Conservation (phyloP, 2,113 vertebrate species). For the Cyanistes caeruleus region DNA sequence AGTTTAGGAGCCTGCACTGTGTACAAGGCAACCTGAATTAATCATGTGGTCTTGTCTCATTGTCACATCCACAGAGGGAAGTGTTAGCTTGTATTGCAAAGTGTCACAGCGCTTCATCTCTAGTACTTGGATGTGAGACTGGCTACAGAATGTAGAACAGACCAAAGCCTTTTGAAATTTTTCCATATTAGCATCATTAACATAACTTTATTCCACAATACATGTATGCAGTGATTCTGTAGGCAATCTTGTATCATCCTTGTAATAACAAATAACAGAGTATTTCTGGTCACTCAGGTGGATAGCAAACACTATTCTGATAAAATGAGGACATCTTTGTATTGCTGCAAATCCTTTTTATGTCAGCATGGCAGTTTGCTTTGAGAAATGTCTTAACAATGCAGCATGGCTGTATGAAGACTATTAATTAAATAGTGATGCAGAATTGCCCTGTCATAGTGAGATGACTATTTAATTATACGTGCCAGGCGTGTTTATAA, state of each 20-base stretch:
- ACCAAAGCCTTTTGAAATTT: not conserved
- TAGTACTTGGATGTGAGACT: not conserved
- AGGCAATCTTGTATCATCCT: not conserved
- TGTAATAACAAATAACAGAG: not conserved
- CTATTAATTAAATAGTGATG: not conserved
- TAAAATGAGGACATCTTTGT: not conserved
- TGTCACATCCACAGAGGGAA: fast-evolving
- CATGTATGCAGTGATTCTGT: not conserved
- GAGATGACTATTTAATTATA: not conserved
- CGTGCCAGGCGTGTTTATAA: not conserved
- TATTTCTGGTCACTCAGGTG: not conserved
- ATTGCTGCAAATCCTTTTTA: not conserved
- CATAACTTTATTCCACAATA: not conserved
- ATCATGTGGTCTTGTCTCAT: not conserved
- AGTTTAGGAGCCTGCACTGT: not conserved
- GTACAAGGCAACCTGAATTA: not conserved
- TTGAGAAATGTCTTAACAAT: not conserved
- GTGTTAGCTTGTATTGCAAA: not conserved
- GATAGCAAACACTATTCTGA: not conserved
- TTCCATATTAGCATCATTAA: not conserved
- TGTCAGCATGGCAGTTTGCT: not conserved
- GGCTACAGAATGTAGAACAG: not conserved
- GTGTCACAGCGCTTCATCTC: not conserved
- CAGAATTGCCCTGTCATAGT: not conserved
- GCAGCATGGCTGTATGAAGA: not conserved